Conservation (phyloP, 2,113 vertebrate species). For the Tetrao urogallus region DNA sequence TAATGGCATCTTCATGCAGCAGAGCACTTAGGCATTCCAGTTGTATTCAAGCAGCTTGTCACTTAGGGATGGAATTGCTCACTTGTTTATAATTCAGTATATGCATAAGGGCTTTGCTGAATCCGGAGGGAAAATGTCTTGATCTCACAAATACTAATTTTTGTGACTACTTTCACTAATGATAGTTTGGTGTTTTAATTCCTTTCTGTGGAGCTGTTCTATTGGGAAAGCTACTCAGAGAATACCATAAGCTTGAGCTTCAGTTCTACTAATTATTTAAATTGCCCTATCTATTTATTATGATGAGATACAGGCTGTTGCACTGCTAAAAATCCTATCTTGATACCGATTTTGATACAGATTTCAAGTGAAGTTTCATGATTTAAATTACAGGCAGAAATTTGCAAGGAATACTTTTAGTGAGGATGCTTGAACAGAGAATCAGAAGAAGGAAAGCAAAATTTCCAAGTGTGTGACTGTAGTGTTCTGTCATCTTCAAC, state of each 20-base stretch:
- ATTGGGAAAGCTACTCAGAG: not conserved
- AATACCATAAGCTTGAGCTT: not conserved
- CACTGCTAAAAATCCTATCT: not conserved
- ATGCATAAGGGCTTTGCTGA: not conserved
- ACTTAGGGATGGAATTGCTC: not conserved
- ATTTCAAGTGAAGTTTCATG: not conserved
- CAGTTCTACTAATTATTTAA: not conserved
- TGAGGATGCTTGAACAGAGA: not conserved
- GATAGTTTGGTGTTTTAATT: not conserved
- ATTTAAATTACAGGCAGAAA: not conserved
- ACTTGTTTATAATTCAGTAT: slow-evolving; percentile 13
- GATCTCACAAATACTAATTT: not conserved
- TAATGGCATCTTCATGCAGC: not conserved
- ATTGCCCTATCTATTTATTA: not conserved
- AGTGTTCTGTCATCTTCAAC: not conserved
- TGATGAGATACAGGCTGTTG: not conserved
- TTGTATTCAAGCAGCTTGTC: slow-evolving; percentile 22
- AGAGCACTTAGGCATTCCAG: slow-evolving; percentile 5
- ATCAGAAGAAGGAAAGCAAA: not conserved
- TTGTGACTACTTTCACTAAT: not conserved
- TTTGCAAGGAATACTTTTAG: not conserved
- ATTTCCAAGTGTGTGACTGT: not conserved
- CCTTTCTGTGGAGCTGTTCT: not conserved
- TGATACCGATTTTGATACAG: not conserved
- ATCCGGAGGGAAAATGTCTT: not conserved